Percentiles rank a stretch among this genome's conserved stretches.
phyloP scores from a whole-genome alignment of 2,113 vertebrate species.

The Morone chrysops region DNA sequence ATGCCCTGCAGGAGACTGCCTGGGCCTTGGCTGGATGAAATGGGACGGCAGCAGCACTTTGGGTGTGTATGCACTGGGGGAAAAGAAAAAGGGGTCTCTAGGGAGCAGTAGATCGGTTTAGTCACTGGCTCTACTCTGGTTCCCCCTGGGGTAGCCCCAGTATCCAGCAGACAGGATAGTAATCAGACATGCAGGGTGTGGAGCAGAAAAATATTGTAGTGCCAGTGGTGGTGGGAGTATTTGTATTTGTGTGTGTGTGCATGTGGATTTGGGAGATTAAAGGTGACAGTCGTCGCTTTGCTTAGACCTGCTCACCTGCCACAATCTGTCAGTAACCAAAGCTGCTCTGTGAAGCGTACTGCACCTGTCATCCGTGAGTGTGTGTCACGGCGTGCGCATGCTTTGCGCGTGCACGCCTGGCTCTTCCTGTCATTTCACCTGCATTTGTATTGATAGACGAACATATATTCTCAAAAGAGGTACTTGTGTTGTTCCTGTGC shows the following conservation, averaged over 20 bases:
- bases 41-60: slow-evolving; percentile 49
- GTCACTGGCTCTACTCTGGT: slow-evolving; percentile 43
- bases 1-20: slow-evolving; percentile 69
- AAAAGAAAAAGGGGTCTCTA: slow-evolving; percentile 38
- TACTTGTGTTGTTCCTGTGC: not conserved
- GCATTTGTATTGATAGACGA: slow-evolving; percentile 44
- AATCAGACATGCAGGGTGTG: slow-evolving; percentile 67
- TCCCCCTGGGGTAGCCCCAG: slow-evolving; percentile 53
- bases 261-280: slow-evolving; percentile 77
- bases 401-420: slow-evolving; percentile 24
- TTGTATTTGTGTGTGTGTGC: slow-evolving; percentile 33
- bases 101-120: slow-evolving; percentile 53
- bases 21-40: slow-evolving; percentile 61
- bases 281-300: slow-evolving; percentile 79
- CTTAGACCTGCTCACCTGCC: slow-evolving; percentile 81
- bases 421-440: slow-evolving; percentile 46
- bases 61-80: slow-evolving; percentile 45
- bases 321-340: slow-evolving; percentile 79
- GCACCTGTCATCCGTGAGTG: slow-evolving; percentile 73
- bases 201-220: slow-evolving; percentile 38
- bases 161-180: slow-evolving; percentile 65
- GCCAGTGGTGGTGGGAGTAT: slow-evolving; percentile 33
- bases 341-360: slow-evolving; percentile 69
- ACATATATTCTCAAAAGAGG: slow-evolving; percentile 20
- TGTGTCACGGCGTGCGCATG: slow-evolving; percentile 22